phyloP scores from a whole-genome alignment of 2,888 invertebrate genomes.

The Dynastes hyllus region DNA sequence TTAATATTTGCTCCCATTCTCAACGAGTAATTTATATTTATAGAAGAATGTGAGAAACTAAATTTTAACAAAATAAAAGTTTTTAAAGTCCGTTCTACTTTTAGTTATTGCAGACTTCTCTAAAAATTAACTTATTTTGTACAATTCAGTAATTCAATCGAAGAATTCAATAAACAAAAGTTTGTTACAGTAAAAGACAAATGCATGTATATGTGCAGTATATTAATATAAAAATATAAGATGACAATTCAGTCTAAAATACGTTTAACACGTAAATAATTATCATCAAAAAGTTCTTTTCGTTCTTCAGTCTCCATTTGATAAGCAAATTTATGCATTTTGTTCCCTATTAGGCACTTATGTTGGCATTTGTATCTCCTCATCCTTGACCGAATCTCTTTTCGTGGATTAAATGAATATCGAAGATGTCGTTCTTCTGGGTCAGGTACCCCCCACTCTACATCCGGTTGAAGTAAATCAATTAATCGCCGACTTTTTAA shows the following conservation, averaged over 20 bases:
- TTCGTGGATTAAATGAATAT: slow-evolving; percentile 54
- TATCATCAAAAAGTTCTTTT: slow-evolving; percentile 20
- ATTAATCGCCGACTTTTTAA: slow-evolving; percentile 51
- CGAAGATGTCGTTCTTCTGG: slow-evolving; percentile 53
- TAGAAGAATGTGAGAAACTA: too few species aligned
- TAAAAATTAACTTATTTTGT: too few species aligned
- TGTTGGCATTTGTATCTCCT: slow-evolving; percentile 54
- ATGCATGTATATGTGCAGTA: too few species aligned
- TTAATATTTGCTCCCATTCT: too few species aligned
- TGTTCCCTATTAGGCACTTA: slow-evolving; percentile 52
- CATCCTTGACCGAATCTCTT: slow-evolving; percentile 53
- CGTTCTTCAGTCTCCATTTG: slow-evolving; percentile 25
- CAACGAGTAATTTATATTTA: too few species aligned
- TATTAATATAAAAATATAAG: too few species aligned
- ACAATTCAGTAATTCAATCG: too few species aligned
- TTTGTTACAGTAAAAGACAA: too few species aligned
- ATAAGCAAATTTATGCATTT: slow-evolving; percentile 15
- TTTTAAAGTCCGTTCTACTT: too few species aligned
- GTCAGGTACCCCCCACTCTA: slow-evolving; percentile 56
- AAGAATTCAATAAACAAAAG: too few species aligned
- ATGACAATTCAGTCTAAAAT: not conserved
- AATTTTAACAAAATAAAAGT: too few species aligned
- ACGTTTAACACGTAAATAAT: slow-evolving; percentile 7
- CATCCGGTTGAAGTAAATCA: slow-evolving; percentile 54
- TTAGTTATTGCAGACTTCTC: too few species aligned